These are phyloP conservation scores for Nemapogon koenigi DNA, from an alignment of 2,888 invertebrate genomes.

Conservation along the genomic window DNA sequence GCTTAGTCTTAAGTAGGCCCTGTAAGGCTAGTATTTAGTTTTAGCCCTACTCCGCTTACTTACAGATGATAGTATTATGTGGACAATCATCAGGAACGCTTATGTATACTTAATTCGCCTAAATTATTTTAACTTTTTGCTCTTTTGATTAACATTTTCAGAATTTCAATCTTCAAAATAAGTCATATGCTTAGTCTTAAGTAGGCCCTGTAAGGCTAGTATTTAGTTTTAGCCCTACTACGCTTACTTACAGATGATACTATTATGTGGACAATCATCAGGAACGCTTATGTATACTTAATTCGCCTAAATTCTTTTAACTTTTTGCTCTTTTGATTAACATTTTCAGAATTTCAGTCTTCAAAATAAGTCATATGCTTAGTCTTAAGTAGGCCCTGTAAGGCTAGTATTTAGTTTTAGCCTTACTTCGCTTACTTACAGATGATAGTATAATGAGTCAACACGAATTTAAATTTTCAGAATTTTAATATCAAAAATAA, in stretches of 20 bases:
- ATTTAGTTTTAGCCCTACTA: constrained; percentile 2
- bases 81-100: not conserved
- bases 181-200: no score
- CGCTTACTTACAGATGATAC: constrained; percentile 4
- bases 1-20: constrained; percentile 10
- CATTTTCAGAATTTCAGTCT: no score
- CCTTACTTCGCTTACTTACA: constrained; percentile 4
- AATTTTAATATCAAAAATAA: no score
- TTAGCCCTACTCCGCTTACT: constrained; percentile 6
- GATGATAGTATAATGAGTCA: constrained; percentile 1
- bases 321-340: no score
- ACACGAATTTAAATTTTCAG: no score
- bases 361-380: no score
- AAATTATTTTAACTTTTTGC: no score
- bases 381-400: constrained; percentile 10
- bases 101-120: no score
- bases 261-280: not conserved
- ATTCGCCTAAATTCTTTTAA: no score
- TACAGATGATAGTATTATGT: constrained; percentile 1
- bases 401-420: constrained; percentile 7
- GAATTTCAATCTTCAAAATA: no score
- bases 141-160: no score
- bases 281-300: no score
- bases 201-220: constrained; percentile 10
- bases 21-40: constrained; percentile 5